These are phyloP conservation scores for Asbolus verrucosus DNA, from an alignment of 1,140 invertebrate genomes.

Conservation along the genomic window DNA sequence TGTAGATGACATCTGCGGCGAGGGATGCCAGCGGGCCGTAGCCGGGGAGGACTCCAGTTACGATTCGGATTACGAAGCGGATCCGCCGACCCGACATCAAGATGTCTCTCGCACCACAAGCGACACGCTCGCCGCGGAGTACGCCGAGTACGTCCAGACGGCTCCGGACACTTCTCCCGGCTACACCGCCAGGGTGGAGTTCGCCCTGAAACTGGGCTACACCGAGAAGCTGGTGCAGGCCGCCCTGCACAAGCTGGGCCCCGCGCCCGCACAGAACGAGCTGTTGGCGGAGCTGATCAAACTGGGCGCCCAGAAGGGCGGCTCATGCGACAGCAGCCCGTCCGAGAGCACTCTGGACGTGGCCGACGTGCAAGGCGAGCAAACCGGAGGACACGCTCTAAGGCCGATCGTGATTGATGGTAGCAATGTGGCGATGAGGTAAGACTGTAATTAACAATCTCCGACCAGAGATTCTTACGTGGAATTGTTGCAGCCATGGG, in stretches of 20 bases:
- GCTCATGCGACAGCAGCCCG: conserved; percentile 59
- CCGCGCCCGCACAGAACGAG: conserved; percentile 87
- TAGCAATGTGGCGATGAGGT: conserved; percentile 98
- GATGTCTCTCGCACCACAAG: conserved; percentile 84
- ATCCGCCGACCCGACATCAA: conserved; percentile 70
- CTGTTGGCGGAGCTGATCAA: conserved; percentile 85
- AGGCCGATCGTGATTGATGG: conserved; percentile 95
- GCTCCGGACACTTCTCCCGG: conserved; percentile 58
- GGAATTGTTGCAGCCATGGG: conserved; percentile 86
- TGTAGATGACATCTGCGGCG: conserved; percentile 68
- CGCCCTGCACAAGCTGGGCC: conserved; percentile 85
- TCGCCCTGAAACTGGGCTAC: conserved; percentile 91
- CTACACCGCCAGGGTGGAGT: conserved; percentile 73
- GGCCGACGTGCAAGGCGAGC: conserved; percentile 53
- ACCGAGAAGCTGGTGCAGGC: conserved; percentile 86
- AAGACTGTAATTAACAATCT: too few relatives aligned
- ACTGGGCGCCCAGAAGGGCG: conserved; percentile 72
- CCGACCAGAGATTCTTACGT: too few relatives aligned
- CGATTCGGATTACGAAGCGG: conserved; percentile 84
- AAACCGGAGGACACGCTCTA: conserved; percentile 65
- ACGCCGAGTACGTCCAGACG: conserved; percentile 82
- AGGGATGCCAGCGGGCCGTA: conserved; percentile 66
- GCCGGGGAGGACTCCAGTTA: conserved; percentile 87
- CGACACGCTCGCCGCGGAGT: conserved; percentile 86
- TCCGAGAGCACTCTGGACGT: conserved; percentile 58